These are phyloP conservation scores for Tinea pellionella DNA, from an alignment of 2,888 invertebrate genomes.

Conservation along the genomic window DNA sequence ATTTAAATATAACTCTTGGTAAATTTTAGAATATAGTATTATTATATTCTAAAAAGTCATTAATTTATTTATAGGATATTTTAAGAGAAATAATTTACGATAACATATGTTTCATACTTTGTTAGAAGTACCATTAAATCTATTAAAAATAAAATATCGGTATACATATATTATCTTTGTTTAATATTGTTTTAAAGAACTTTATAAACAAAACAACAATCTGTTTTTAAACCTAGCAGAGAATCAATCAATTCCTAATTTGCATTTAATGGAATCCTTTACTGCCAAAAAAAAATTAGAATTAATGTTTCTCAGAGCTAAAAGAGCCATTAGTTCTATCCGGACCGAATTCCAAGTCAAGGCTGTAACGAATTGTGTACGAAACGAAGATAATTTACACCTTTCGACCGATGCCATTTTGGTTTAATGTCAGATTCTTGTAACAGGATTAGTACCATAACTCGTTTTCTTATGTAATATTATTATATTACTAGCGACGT, in stretches of 20 bases:
- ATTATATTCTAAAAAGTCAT: no score
- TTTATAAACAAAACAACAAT: background rate
- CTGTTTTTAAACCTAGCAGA: background rate
- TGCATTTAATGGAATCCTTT: slow-evolving; percentile 38
- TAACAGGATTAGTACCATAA: background rate
- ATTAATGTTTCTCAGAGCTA: slow-evolving; percentile 5
- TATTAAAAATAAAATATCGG: background rate
- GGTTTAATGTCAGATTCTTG: slow-evolving; percentile 3
- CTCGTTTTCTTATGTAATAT: no score
- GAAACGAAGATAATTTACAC: slow-evolving; percentile 14
- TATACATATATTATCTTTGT: no score
- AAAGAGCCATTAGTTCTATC: slow-evolving; percentile 16
- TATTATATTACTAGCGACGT: no score
- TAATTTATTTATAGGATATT: background rate
- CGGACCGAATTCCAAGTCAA: slow-evolving; percentile 24
- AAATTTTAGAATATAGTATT: no score
- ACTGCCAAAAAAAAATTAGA: slow-evolving; percentile 24
- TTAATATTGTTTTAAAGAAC: no score
- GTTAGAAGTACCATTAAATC: background rate
- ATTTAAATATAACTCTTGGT: no score
- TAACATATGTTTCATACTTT: background rate
- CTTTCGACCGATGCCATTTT: slow-evolving; percentile 10
- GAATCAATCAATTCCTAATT: slow-evolving; percentile 22
- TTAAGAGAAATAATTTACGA: background rate
- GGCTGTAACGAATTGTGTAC: slow-evolving; percentile 28